Base-by-base conservation (phyloP, 2,888 invertebrate genomes). In the Drosophila anceps region DNA sequence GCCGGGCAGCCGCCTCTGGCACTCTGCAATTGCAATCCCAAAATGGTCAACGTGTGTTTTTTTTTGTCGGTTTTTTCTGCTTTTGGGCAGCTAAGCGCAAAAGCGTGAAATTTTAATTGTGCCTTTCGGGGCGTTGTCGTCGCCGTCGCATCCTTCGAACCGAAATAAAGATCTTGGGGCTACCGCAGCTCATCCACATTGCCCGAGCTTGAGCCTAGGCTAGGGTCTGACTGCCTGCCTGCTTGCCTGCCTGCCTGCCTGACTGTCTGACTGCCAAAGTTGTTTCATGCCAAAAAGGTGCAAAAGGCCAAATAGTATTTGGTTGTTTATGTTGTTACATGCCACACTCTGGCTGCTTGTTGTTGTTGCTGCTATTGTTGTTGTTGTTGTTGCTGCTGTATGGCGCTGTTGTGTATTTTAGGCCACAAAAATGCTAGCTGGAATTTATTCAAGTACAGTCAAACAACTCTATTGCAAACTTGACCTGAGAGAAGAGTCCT, bases 31-130 rank as follows among this genome's bases (percentile, higher is more conserved):
- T 41, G 41, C 48, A 62, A 58, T 48, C 85, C 83, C 57, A 70
- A 83, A 82, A 87, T 83, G 88, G 82, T 67, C 79, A 78, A 59
- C 72, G 55, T 76, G 73, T 35, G n/a, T 1, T 54, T 18, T 54
- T 48, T 33, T 31, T 18, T 64, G 62, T 73, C 71, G 77, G 81
- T 46, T 64, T 81, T 27, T 76, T 61, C 84, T 77, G 62, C 72
- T 76, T 88, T 77, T 81, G 84, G 89, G 57, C 54, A 43, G 57
- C 55, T 31, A 35, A 41, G 53, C 54, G 51, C 62, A 67, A 72
- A 62, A 82, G 89, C 86, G 88, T 87, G 82, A 89, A 87, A 87
- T 89, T 87, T 87, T 87, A 87, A 87, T 89, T 87, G 86, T 88
- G 86, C 71, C 85, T 84, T 89, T 81, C 84, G 88, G 85, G 87